Evolutionary conservation across 2,888 invertebrate genomes (phyloP).

Genomic region (Cantharis nigra): DNA sequence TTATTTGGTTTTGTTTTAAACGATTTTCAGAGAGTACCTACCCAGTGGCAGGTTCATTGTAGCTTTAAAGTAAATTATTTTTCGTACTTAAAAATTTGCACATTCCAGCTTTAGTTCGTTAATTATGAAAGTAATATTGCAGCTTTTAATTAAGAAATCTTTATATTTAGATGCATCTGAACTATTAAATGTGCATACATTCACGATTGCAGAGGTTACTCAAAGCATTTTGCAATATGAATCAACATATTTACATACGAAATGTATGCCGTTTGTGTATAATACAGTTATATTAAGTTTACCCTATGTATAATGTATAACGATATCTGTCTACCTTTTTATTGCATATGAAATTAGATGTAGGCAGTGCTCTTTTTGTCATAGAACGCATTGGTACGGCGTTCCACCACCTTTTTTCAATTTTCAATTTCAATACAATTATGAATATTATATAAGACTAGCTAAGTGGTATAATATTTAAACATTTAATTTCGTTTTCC

Average conservation of each 20-base stretch:
- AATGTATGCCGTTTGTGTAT: neutral
- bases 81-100: too few species aligned
- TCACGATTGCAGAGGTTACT: neutral
- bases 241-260: neutral
- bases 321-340: neutral
- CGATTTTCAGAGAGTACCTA: too few species aligned
- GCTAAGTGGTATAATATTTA: too few species aligned
- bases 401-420: too few species aligned
- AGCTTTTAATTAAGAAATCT: neutral
- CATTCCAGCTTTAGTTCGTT: neutral
- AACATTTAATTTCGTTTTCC: too few species aligned
- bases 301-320: neutral
- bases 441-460: too few species aligned
- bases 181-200: neutral
- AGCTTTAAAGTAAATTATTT: too few species aligned
- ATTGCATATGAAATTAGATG: neutral
- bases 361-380: too few species aligned
- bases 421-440: too few species aligned
- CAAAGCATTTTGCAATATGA: neutral
- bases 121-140: neutral
- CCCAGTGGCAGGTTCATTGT: neutral
- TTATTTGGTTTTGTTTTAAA: too few species aligned
- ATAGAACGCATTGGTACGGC: too few species aligned
- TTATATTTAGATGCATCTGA: neutral
- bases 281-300: neutral